Evolutionary conservation across 2,888 invertebrate species (phyloP).

Genomic region (Muschampia plurimacula): DNA sequence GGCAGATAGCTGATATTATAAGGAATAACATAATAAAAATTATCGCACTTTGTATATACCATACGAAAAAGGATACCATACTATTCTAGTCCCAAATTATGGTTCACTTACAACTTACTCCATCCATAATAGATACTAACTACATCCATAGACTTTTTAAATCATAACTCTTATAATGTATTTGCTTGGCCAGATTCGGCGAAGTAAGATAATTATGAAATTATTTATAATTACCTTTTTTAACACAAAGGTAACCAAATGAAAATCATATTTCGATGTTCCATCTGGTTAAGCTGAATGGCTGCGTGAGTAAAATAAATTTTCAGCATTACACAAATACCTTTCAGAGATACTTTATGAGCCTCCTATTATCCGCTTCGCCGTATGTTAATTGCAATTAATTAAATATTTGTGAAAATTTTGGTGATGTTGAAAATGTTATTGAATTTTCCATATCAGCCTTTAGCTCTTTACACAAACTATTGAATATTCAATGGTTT

Average conservation of each 20-base stretch:
- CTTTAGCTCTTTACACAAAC: constrained; percentile 22
- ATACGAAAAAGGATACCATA: too few relatives aligned
- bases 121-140: neutral
- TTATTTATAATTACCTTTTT: constrained; percentile 5
- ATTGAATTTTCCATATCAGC: constrained; percentile 18
- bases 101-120: too few relatives aligned
- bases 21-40: too few relatives aligned
- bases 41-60: too few relatives aligned
- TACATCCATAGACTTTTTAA: neutral
- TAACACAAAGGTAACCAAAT: constrained; percentile 23
- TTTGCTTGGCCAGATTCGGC: neutral
- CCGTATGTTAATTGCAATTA: constrained; percentile 20
- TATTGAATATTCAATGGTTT: constrained; percentile 29
- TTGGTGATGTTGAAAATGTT: neutral
- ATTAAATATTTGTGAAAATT: constrained; percentile 3
- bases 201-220: neutral
- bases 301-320: constrained; percentile 23
- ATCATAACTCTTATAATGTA: neutral
- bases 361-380: constrained; percentile 21
- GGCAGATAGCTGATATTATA: too few relatives aligned
- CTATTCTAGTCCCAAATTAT: too few relatives aligned
- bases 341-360: constrained; percentile 21
- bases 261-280: constrained; percentile 27
- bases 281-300: constrained; percentile 18
- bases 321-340: constrained; percentile 24